Evolutionary conservation across 2,797 vertebrate genomes (phyloP), one percentile per base, ranked within the genome.

Genomic region (Okamejei kenojei): DNA sequence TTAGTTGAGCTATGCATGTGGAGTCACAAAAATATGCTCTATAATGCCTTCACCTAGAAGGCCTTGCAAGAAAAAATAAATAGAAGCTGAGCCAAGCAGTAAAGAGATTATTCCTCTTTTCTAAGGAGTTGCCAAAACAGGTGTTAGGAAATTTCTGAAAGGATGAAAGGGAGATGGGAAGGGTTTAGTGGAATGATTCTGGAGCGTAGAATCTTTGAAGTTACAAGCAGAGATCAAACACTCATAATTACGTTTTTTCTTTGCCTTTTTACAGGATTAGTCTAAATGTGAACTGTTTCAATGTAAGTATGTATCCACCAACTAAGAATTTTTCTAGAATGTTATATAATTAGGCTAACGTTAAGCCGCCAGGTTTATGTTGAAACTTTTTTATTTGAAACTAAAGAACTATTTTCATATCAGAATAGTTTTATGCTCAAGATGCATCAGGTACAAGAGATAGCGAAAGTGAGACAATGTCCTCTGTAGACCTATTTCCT

Each of bases 301-400:
- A 58, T 61, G 54, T 58, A 29, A 58, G 54, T 9, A 82, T 23
- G 58, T 54, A 82, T 82, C 23, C 45, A 82, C 23, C 32, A 86
- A 86, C 61, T 54, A 38, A 21, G 19, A 81, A 81, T 17, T 4
- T 3, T n/a, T 54, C 54, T n/a, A 58, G 54, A 29, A 13, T 61
- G 26, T 61, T 61, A 84, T 63, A 23, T 26, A 84, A 84, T 61
- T 84, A 84, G 54, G 58, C 61, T 86, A 86, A 29, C 58, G 61
- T 86, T 86, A 86, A 86, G 10, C 82, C 26, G 61, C 17, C 9
- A 29, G 61, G 54, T 86, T 86, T 86, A 29, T 17, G 61, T 26
- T 63, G 54, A 61, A 63, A 17, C 26, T 63, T 86, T 61, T 84
- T n/a, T 63, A 86, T 86, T 86, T 86, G 82, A 86, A 86, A 86